Conservation (phyloP, 1,140 invertebrate species). For the Sycophila sp. region DNA sequence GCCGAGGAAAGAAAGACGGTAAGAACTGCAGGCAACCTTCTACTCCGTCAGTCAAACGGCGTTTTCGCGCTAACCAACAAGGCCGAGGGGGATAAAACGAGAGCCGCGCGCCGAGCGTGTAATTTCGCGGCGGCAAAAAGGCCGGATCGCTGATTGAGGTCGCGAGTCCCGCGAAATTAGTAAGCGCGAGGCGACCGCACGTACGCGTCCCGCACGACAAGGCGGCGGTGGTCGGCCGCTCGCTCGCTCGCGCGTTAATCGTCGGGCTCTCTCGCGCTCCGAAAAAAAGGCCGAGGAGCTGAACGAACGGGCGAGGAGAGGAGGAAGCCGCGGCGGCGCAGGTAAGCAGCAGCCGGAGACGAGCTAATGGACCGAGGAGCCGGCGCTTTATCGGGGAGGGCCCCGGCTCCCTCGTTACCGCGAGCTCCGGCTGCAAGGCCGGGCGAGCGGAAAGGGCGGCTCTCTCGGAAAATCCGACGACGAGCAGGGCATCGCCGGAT, state of each 20-base stretch:
- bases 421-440: background rate
- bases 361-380: slow-evolving; percentile 39
- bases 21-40: no score
- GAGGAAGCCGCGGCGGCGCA: background rate
- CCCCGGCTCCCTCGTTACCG: slow-evolving; percentile 24
- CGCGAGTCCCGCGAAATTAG: slow-evolving; percentile 5
- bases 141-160: background rate
- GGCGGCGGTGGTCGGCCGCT: no score
- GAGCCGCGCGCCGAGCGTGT: background rate
- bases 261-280: background rate
- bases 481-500: background rate
- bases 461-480: background rate
- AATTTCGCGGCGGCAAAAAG: background rate
- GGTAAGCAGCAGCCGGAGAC: slow-evolving; percentile 1
- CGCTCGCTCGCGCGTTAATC: background rate
- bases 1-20: no score
- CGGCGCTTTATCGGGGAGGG: slow-evolving; percentile 41
- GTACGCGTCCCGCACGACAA: background rate
- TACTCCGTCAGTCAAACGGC: no score
- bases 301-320: background rate
- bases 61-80: no score
- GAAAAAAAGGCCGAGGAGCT: background rate
- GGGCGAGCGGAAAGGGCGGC: background rate
- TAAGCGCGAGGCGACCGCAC: slow-evolving; percentile 7
- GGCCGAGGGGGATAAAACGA: no score